phyloP scores from a whole-genome alignment of 1,140 invertebrate species.

The Eurosta solidaginis region DNA sequence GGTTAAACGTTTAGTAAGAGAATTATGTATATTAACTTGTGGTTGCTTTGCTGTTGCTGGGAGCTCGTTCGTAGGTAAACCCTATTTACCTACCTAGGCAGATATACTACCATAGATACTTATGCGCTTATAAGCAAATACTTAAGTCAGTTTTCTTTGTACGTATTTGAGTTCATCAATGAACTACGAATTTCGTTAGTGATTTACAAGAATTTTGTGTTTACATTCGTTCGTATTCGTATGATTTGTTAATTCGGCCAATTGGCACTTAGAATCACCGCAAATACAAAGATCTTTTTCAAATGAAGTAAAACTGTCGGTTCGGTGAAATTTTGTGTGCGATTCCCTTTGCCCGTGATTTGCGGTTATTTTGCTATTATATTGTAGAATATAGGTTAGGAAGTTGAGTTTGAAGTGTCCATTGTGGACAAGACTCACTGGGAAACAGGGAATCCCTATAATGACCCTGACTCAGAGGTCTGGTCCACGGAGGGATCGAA shows the following conservation, averaged over 20 bases:
- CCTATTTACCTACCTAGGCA: no score
- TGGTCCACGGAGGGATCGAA: no score
- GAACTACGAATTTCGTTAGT: not conserved
- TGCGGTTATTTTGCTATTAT: slow-evolving; percentile 3
- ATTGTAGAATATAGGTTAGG: not conserved
- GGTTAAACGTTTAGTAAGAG: not conserved
- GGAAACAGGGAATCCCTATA: no score
- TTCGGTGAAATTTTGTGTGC: not conserved
- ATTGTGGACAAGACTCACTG: no score
- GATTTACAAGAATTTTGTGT: not conserved
- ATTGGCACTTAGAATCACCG: not conserved
- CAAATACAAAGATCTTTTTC: not conserved
- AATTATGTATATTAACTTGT: not conserved
- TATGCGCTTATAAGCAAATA: no score
- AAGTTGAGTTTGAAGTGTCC: no score
- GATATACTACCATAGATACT: no score
- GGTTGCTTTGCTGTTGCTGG: no score
- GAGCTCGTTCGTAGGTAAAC: no score
- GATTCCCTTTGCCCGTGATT: not conserved
- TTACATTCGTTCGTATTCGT: not conserved
- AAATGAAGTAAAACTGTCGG: not conserved
- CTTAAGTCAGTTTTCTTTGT: no score
- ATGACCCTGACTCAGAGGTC: no score
- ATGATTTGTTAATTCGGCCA: not conserved
- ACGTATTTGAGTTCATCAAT: not conserved